phyloP scores from a whole-genome alignment of 2,113 vertebrate species.

The Ellobius talpinus region DNA sequence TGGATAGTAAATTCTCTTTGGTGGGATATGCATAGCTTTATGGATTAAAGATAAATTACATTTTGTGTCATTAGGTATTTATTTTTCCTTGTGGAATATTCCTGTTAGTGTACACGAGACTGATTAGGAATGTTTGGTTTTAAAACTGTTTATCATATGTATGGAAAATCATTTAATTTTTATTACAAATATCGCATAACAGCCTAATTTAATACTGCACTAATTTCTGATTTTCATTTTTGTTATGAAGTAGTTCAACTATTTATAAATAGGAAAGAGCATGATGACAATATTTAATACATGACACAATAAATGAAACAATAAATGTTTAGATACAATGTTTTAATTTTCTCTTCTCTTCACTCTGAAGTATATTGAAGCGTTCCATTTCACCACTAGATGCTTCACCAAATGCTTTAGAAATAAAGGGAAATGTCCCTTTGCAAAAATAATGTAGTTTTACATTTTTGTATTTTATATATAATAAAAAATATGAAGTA shows the following conservation, averaged over 20 bases:
- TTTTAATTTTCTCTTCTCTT: background rate
- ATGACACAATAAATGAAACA: background rate
- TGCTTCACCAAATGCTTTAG: background rate
- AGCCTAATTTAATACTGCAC: background rate
- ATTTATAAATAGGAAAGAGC: background rate
- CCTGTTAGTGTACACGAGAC: background rate
- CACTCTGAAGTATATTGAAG: background rate
- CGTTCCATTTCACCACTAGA: background rate
- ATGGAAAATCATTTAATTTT: background rate
- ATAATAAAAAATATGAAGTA: background rate
- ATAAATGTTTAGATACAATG: background rate
- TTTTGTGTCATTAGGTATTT: background rate
- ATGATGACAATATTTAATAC: background rate
- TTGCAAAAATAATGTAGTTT: constrained; percentile 3
- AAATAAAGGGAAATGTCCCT: background rate
- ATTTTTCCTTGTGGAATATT: constrained; percentile 8
- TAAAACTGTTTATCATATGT: background rate
- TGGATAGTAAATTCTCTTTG: background rate
- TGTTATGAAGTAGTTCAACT: background rate
- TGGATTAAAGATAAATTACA: background rate
- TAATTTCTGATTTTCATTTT: background rate
- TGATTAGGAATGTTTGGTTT: background rate
- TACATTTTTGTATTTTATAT: background rate
- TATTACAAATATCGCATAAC: background rate
- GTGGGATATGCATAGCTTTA: background rate